phyloP scores from a whole-genome alignment of 2,888 invertebrate species.

The Digitonthophagus gazella region DNA sequence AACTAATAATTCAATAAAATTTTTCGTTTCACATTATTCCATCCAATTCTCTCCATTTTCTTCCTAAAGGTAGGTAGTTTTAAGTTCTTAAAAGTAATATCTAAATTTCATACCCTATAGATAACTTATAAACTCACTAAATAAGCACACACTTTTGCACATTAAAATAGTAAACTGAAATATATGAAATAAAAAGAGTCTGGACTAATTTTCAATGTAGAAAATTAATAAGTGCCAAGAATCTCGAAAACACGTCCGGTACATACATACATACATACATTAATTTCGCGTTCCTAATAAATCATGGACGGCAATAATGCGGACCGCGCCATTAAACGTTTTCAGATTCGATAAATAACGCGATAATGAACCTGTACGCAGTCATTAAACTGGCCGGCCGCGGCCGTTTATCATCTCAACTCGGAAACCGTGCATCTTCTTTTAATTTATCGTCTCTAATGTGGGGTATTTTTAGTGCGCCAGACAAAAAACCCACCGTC shows the following conservation, averaged over 20 bases:
- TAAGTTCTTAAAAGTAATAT: no score
- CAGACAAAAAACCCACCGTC: slow-evolving; percentile 40
- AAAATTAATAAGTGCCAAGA: not conserved
- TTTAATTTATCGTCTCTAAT: not conserved
- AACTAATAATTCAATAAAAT: no score
- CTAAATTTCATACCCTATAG: no score
- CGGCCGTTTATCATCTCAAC: not conserved
- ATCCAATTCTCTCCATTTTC: no score
- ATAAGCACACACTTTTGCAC: no score
- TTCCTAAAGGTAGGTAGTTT: no score
- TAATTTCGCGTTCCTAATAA: not conserved
- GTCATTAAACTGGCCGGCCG: not conserved
- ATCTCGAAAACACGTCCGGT: not conserved
- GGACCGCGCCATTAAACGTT: not conserved
- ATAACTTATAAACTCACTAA: no score
- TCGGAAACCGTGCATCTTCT: not conserved
- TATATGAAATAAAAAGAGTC: no score
- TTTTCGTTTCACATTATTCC: no score
- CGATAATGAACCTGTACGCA: not conserved
- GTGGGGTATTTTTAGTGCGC: not conserved
- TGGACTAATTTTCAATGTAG: not conserved
- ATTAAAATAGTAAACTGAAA: no score
- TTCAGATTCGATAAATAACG: not conserved
- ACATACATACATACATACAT: not conserved
- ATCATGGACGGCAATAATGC: not conserved